Conservation (phyloP, 2,888 invertebrate genomes). For the Archips xylosteana region DNA sequence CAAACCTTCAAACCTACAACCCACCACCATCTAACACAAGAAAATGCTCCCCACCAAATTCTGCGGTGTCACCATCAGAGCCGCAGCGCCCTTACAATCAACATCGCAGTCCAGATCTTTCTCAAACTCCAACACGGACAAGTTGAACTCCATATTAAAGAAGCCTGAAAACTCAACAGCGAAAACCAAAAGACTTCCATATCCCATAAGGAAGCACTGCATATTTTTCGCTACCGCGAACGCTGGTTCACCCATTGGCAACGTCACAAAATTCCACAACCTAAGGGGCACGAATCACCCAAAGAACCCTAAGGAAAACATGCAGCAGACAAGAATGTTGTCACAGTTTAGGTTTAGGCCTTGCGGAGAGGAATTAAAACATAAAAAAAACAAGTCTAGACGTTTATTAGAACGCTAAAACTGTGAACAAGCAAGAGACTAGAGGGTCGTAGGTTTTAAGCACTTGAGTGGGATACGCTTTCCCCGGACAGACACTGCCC, state of each 20-base stretch:
- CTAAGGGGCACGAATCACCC: neutral
- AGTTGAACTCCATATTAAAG: neutral
- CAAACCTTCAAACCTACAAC: neutral
- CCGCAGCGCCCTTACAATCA: neutral
- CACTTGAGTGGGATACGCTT: too few relatives aligned
- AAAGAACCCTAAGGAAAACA: neutral
- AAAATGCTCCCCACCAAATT: neutral
- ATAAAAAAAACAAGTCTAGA: too few relatives aligned
- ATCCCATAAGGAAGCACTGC: neutral
- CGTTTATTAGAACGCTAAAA: too few relatives aligned
- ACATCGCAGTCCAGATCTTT: neutral
- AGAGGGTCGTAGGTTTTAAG: too few relatives aligned
- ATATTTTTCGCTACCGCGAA: neutral
- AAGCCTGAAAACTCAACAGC: neutral
- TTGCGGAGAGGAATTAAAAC: too few relatives aligned
- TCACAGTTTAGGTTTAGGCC: too few relatives aligned
- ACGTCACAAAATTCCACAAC: neutral
- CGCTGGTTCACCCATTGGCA: neutral
- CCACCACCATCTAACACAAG: neutral
- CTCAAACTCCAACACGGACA: neutral
- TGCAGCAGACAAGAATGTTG: neutral
- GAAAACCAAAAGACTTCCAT: neutral
- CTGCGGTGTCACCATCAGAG: neutral
- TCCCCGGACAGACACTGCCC: too few relatives aligned
- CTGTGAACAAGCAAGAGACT: too few relatives aligned